A percentile compares a stretch with the other conserved stretches of the same genome.
Conservation (phyloP, 2,888 invertebrate genomes). For the Coleophora flavipennella region DNA sequence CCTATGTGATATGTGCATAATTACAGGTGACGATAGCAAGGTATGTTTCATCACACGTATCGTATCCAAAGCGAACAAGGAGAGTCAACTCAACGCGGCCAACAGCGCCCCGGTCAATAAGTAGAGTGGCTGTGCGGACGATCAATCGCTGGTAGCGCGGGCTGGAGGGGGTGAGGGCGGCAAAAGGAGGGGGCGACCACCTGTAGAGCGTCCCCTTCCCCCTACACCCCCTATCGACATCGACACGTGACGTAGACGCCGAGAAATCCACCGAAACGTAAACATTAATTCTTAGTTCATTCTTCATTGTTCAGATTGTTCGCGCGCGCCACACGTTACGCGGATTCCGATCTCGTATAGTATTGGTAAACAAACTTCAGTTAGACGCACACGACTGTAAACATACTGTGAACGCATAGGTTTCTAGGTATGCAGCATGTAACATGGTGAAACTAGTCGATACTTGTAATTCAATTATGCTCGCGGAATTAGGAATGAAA, state of each 20-base stretch:
- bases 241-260: conserved; percentile 69
- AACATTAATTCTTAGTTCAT: conserved; percentile 71
- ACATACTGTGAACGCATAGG: background rate
- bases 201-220: conserved; percentile 44
- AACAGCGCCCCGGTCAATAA: conserved; percentile 67
- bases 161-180: conserved; percentile 35
- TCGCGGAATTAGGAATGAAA: conserved; percentile 38
- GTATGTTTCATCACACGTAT: background rate
- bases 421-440: background rate
- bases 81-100: conserved; percentile 51
- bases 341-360: conserved; percentile 49
- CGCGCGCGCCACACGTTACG: conserved; percentile 58
- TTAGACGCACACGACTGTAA: conserved; percentile 16
- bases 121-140: conserved; percentile 68
- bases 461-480: conserved; percentile 53
- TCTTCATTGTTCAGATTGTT: conserved; percentile 68
- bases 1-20: no score
- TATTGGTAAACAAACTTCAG: conserved; percentile 66
- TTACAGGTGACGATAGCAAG: background rate
- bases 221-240: conserved; percentile 34
- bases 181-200: conserved; percentile 47
- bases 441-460: conserved; percentile 22
- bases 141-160: conserved; percentile 57
- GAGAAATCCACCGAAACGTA: conserved; percentile 71
- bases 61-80: no score